Conservation (phyloP, 2,113 vertebrate species). For the Sakesphorus luctuosus region DNA sequence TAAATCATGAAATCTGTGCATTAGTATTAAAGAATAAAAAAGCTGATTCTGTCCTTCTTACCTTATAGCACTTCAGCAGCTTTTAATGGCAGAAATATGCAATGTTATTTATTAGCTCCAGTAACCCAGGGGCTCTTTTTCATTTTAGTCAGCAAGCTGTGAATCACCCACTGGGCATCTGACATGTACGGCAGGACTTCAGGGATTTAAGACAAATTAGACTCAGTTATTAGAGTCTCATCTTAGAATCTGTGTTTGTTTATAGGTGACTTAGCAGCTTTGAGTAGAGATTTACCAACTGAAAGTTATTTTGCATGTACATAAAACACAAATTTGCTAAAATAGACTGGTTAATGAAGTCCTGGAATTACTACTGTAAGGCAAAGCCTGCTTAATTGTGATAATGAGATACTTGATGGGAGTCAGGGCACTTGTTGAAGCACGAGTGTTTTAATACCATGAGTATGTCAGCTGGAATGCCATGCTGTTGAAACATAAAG, state of each 20-base stretch:
- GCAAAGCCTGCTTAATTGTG: constrained; percentile 52
- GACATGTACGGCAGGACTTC: constrained; percentile 37
- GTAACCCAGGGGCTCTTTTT: constrained; percentile 53
- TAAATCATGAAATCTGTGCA: constrained; percentile 12
- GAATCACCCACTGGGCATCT: constrained; percentile 50
- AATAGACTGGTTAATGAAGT: constrained; percentile 44
- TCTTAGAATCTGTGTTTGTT: constrained; percentile 43
- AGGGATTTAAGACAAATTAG: constrained; percentile 58
- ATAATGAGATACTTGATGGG: constrained; percentile 48
- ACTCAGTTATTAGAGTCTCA: constrained; percentile 37
- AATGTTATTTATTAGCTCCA: constrained; percentile 59
- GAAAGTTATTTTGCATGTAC: constrained; percentile 23
- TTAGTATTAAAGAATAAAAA: not conserved
- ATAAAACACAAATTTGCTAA: not conserved
- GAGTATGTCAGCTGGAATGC: not conserved
- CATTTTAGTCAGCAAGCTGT: constrained; percentile 66
- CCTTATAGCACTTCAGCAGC: not conserved
- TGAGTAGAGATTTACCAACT: constrained; percentile 20
- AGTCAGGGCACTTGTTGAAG: constrained; percentile 4
- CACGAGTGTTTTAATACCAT: not conserved
- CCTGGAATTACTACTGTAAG: constrained; percentile 26
- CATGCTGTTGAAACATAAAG: not conserved
- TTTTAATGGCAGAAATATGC: constrained; percentile 46
- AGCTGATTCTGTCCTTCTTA: constrained; percentile 21
- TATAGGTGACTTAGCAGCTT: constrained; percentile 25